Evolutionary conservation across 2,113 vertebrate genomes (phyloP).

Genomic region (Oncorhynchus clarkii): DNA sequence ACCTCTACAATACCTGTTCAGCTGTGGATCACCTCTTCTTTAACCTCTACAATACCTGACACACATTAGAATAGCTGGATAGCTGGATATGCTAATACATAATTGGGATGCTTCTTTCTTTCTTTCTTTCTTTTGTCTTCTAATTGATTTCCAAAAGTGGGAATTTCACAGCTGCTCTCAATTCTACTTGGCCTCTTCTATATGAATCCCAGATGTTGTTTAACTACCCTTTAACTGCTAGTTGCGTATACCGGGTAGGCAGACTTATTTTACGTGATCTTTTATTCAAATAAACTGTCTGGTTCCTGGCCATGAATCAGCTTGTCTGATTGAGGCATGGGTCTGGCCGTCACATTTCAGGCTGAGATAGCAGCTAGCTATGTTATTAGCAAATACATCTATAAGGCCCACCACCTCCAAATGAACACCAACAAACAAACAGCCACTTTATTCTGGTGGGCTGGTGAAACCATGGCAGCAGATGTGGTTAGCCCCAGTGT

Average conservation of each 20-base stretch:
- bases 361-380: no score
- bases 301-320: no score
- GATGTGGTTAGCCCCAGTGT: neutral
- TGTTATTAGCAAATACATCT: no score
- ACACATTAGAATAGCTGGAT: neutral
- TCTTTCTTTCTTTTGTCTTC: neutral
- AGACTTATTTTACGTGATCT: no score
- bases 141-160: neutral
- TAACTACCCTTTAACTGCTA: neutral
- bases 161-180: neutral
- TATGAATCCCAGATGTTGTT: neutral
- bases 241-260: neutral
- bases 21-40: no score
- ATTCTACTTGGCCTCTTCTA: neutral
- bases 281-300: no score
- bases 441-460: slow-evolving; percentile 27
- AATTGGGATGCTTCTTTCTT: neutral
- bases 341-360: no score
- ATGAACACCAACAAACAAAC: slow-evolving; percentile 20
- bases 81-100: neutral
- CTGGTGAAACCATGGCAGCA: neutral
- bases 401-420: no score
- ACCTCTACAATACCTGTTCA: neutral
- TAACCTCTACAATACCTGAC: neutral
- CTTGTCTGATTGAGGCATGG: no score